phyloP scores from a whole-genome alignment of 2,797 vertebrate species.

The Eurystomus glaucurus region DNA sequence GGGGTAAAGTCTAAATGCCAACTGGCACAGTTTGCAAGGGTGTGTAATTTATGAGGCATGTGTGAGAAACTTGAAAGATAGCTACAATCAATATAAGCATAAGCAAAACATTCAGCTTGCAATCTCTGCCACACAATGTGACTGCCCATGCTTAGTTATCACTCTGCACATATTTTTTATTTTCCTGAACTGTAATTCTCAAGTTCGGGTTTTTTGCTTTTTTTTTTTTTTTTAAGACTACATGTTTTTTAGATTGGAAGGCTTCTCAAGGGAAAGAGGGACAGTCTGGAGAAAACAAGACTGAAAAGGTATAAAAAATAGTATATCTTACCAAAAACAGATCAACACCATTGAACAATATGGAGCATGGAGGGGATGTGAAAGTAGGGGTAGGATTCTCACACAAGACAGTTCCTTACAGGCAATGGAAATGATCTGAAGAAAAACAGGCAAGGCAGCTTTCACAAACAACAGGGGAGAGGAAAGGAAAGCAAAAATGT shows the following conservation, averaged over 20 bases:
- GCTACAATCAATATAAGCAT: constrained; percentile 9
- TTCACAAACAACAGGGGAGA: background rate
- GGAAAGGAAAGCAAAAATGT: background rate
- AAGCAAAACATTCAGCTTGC: constrained; percentile 25
- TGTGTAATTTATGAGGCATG: background rate
- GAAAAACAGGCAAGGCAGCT: background rate
- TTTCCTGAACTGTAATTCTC: background rate
- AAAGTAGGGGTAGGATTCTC: background rate
- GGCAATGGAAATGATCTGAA: background rate
- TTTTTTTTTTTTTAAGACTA: background rate
- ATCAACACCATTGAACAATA: background rate
- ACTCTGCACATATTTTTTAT: constrained; percentile 9
- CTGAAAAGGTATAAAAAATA: background rate
- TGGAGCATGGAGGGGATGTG: background rate
- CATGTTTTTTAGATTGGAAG: background rate
- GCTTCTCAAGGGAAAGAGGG: background rate
- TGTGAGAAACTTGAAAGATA: constrained; percentile 44
- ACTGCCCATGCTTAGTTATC: constrained; percentile 36
- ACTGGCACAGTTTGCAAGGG: background rate
- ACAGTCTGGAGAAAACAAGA: background rate
- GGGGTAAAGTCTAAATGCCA: constrained; percentile 24
- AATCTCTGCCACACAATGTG: background rate
- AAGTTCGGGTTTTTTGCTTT: background rate
- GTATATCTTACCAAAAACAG: background rate
- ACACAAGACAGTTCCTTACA: background rate